Percentiles rank a stretch among this genome's conserved stretches.
These are phyloP conservation scores for Hyles vespertilio DNA, from an alignment of 1,140 invertebrate genomes.

Conservation along the genomic window DNA sequence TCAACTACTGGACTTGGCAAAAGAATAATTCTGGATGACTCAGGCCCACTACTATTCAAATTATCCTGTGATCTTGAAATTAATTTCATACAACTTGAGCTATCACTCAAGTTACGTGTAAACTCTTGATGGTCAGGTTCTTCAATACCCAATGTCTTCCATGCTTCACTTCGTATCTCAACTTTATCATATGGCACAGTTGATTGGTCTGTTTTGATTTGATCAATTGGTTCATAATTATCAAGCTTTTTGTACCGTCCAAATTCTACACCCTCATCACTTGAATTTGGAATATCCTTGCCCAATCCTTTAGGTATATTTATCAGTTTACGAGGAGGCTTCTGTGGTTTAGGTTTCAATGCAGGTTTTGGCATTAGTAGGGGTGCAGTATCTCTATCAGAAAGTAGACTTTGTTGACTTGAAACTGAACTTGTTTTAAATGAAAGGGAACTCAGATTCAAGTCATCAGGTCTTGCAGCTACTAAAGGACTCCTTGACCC, in stretches of 20 bases:
- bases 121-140: slow-evolving; percentile 80
- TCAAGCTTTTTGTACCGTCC: slow-evolving; percentile 66
- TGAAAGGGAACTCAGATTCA: slow-evolving; percentile 68
- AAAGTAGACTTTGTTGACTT: slow-evolving; percentile 53
- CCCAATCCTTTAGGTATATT: slow-evolving; percentile 59
- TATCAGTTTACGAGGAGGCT: slow-evolving; percentile 80
- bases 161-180: slow-evolving; percentile 83
- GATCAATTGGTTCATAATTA: slow-evolving; percentile 72
- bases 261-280: slow-evolving; percentile 65
- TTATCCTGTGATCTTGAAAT: slow-evolving; percentile 73
- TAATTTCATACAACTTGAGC: slow-evolving; percentile 62
- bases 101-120: slow-evolving; percentile 58
- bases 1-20: slow-evolving; percentile 64
- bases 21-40: slow-evolving; percentile 69
- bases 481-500: slow-evolving; percentile 84
- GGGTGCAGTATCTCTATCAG: slow-evolving; percentile 63
- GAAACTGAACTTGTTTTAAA: slow-evolving; percentile 65
- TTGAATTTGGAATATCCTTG: slow-evolving; percentile 64
- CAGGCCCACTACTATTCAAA: slow-evolving; percentile 60
- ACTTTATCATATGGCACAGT: slow-evolving; percentile 81
- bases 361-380: slow-evolving; percentile 69
- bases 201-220: slow-evolving; percentile 47
- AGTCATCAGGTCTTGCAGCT: slow-evolving; percentile 76
- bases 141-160: slow-evolving; percentile 85
- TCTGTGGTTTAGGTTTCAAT: slow-evolving; percentile 79